Base-by-base conservation (phyloP, 2,797 vertebrate genomes). In the Anableps anableps region DNA sequence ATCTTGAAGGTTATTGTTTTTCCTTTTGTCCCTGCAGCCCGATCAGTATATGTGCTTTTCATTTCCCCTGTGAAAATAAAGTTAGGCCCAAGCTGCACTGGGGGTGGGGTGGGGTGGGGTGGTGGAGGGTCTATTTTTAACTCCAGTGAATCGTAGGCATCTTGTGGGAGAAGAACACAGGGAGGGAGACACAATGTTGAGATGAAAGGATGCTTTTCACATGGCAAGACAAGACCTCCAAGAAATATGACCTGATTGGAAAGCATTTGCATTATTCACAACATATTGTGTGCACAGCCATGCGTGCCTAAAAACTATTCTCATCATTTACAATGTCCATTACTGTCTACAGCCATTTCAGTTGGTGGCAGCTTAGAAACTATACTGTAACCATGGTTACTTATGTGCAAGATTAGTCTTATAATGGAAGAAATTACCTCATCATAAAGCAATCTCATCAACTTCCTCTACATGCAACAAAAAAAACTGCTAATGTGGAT, bases 361-460 rank as follows among this genome's bases (percentile, higher is more conserved):
- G 78, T 77, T 86, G 82, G 78, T 58, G 82, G 84, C 86, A 88
- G 82, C 83, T 87, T 58, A 77, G 75, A 86, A 76, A 85, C 88
- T 88, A 83, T 92, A 89, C 89, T 81, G 92, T 94, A 92, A 89
- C 93, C 92, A 93, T 94, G 91, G 92, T 93, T 90, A 93, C 92
- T 79, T 75, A 82, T 86, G 81, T 88, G 77, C 72, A 74, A 75
- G 77, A 85, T 79, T 71, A 76, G 74, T 78, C 76, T 79, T 80
- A 81, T 85, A 92, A 88, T 85, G 72, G 77, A 87, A 78, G 79
- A 83, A 68, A 83, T 79, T 77, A 76, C 77, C 88, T 90, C 77
- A 88, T 88, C 68, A 87, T 70, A 87, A 89, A 89, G 36, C 41
- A 45, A 9, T 45, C 26, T 19, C 19, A 47, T 62, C 13, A 8